phyloP scores from a whole-genome alignment of 2,797 vertebrate species.

The Calcarius lapponicus region DNA sequence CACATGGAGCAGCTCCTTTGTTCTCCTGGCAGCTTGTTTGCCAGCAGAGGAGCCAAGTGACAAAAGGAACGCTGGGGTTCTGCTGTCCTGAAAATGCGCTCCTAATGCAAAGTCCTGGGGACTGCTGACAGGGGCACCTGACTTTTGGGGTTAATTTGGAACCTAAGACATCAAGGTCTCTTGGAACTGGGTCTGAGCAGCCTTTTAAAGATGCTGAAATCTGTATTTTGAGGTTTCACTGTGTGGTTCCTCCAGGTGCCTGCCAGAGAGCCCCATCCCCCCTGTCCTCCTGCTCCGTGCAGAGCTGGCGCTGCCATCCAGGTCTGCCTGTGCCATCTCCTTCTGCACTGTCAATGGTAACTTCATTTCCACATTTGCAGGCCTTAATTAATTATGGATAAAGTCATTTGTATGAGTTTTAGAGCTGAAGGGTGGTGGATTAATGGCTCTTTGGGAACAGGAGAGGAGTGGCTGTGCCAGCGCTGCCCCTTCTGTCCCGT shows the following conservation, averaged over 20 bases:
- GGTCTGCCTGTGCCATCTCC: neutral
- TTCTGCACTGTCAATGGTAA: neutral
- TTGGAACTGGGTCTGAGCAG: neutral
- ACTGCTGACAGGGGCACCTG: neutral
- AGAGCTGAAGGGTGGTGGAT: neutral
- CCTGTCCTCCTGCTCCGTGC: neutral
- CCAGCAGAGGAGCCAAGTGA: neutral
- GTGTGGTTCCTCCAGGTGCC: neutral
- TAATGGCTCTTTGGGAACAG: neutral
- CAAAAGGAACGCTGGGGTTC: neutral
- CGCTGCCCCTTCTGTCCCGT: neutral
- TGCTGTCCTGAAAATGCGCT: neutral
- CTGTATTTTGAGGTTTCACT: neutral
- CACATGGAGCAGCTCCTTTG: neutral
- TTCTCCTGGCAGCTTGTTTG: neutral
- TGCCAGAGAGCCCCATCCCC: neutral
- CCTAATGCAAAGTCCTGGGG: neutral
- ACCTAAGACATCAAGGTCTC: neutral
- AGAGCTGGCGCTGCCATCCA: neutral
- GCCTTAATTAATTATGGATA: conserved; percentile 26
- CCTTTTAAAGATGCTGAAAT: neutral
- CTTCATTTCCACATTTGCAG: conserved; percentile 44
- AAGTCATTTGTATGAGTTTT: conserved; percentile 16
- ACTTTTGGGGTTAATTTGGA: neutral
- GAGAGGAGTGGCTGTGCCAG: neutral